Evolutionary conservation across 2,113 vertebrate genomes (phyloP).

Genomic region (Bungarus multicinctus): DNA sequence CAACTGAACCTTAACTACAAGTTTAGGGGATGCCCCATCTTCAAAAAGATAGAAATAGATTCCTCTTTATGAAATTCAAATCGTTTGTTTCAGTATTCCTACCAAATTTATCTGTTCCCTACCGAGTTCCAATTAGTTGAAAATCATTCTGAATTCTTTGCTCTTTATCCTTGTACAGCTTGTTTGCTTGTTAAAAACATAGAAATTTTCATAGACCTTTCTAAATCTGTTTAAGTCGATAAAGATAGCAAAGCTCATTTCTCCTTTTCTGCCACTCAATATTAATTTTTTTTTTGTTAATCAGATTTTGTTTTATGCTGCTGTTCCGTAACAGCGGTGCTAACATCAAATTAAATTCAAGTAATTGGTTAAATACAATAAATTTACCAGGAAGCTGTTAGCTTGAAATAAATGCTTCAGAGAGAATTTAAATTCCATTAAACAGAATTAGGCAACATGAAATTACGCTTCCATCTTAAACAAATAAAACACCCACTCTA

Average conservation of each 20-base stretch:
- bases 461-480: conserved; percentile 39
- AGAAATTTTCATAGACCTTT: conserved; percentile 56
- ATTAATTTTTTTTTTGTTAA: conserved; percentile 35
- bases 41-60: conserved; percentile 8
- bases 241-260: conserved; percentile 28
- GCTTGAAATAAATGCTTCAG: conserved; percentile 16
- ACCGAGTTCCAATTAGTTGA: conserved; percentile 57
- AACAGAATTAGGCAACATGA: conserved; percentile 36
- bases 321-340: conserved; percentile 31
- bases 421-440: conserved; percentile 27
- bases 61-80: conserved; percentile 36
- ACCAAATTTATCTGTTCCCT: conserved; percentile 38
- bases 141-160: conserved; percentile 45
- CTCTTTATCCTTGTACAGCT: conserved; percentile 46
- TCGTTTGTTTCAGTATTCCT: conserved; percentile 46
- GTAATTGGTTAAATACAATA: conserved; percentile 44
- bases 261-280: conserved; percentile 40
- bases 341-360: conserved; percentile 50
- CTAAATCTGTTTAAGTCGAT: conserved; percentile 38
- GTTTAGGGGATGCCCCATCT: background rate
- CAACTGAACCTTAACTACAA: background rate
- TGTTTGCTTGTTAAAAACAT: conserved; percentile 58
- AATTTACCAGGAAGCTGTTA: conserved; percentile 23
- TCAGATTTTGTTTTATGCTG: conserved; percentile 39
- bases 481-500: background rate